Percentiles rank a stretch among this genome's conserved stretches.
phyloP scores from a whole-genome alignment of 1,140 invertebrate genomes.

The Diploscapter pachys region DNA sequence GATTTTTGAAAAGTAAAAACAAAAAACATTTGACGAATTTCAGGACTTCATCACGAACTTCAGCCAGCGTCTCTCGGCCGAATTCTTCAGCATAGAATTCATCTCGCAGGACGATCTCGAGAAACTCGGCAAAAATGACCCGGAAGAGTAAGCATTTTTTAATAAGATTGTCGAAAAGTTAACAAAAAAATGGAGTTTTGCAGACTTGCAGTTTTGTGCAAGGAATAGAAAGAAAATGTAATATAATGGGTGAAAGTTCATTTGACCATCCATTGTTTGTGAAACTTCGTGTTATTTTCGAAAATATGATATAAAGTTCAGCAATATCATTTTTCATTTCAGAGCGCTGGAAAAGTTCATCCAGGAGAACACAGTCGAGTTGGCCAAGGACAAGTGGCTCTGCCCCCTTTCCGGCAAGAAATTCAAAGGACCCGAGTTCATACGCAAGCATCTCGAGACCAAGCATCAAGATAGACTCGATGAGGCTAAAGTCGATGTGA shows the following conservation, averaged over 20 bases:
- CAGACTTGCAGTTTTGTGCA: too few relatives aligned
- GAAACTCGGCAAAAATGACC: constrained; percentile 81
- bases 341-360: constrained; percentile 89
- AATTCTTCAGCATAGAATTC: constrained; percentile 71
- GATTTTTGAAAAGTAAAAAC: background rate
- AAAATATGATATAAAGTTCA: background rate
- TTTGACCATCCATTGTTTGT: background rate
- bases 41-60: constrained; percentile 75
- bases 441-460: constrained; percentile 95
- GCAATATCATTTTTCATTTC: constrained; percentile 32
- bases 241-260: background rate
- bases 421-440: constrained; percentile 98
- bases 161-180: background rate
- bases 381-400: constrained; percentile 95
- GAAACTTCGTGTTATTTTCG: background rate
- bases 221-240: too few relatives aligned
- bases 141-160: constrained; percentile 67
- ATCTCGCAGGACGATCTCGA: constrained; percentile 76
- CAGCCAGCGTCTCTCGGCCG: constrained; percentile 82
- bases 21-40: background rate
- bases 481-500: constrained; percentile 87
- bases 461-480: constrained; percentile 94
- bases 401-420: constrained; percentile 90
- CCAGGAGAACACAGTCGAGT: constrained; percentile 80
- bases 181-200: too few relatives aligned